phyloP scores from a whole-genome alignment of 2,888 invertebrate species.

The Holacanthella duospinosa region DNA sequence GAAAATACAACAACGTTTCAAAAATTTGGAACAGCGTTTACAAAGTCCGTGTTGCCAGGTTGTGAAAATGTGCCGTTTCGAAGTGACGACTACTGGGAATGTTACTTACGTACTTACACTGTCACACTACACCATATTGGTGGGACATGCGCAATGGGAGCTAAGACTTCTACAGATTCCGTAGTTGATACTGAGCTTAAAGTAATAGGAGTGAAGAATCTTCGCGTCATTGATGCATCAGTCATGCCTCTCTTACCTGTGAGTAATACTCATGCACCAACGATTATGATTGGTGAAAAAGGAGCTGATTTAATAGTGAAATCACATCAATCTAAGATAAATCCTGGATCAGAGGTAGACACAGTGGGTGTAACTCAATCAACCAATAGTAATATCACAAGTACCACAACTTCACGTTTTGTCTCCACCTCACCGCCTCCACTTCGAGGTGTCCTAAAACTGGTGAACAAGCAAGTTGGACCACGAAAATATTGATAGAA shows the following conservation, averaged over 20 bases:
- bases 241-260: constrained; percentile 13
- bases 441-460: not conserved
- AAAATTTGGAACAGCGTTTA: constrained; percentile 25
- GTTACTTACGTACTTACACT: constrained; percentile 13
- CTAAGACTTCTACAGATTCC: constrained; percentile 1
- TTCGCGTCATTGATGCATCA: constrained; percentile 17
- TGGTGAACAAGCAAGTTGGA: not conserved
- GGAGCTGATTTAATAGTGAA: constrained; percentile 6
- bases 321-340: not conserved
- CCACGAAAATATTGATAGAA: too few relatives aligned
- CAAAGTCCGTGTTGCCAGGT: constrained; percentile 24
- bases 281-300: constrained; percentile 12
- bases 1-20: constrained; percentile 28
- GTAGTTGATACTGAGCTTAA: constrained; percentile 17
- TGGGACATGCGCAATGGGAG: constrained; percentile 15
- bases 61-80: constrained; percentile 25
- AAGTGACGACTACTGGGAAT: constrained; percentile 33
- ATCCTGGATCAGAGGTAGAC: not conserved
- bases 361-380: not conserved
- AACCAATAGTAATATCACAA: too few relatives aligned
- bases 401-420: too few relatives aligned
- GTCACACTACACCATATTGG: constrained; percentile 10
- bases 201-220: constrained; percentile 10
- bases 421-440: not conserved
- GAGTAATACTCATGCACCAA: constrained; percentile 5